Evolutionary conservation across 2,888 invertebrate genomes (phyloP).

Genomic region (Drosophila macrospina): DNA sequence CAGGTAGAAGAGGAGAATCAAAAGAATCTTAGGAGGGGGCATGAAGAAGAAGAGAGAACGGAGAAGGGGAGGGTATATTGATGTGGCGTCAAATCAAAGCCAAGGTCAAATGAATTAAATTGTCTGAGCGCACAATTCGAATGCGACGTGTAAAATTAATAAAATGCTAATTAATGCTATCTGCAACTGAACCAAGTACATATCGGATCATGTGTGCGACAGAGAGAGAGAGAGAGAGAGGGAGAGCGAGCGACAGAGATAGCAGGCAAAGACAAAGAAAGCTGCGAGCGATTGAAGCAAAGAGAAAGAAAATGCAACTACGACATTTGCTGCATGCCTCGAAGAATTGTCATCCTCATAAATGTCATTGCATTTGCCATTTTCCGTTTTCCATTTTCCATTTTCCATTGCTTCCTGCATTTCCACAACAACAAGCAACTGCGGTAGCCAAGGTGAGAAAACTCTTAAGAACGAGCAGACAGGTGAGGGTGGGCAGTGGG

Average conservation of each 20-base stretch:
- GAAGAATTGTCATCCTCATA: conserved; percentile 15
- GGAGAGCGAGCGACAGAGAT: neutral
- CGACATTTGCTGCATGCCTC: conserved; percentile 18
- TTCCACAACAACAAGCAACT: neutral
- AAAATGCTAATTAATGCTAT: conserved; percentile 62
- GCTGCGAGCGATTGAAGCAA: neutral
- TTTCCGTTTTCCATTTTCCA: neutral
- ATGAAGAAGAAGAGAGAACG: no score
- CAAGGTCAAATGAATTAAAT: conserved; percentile 64
- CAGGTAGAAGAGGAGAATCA: conserved; percentile 1
- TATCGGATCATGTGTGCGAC: conserved; percentile 17
- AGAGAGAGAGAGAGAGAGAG: neutral
- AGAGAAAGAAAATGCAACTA: conserved; percentile 22
- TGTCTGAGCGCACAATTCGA: conserved; percentile 62
- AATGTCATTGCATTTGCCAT: conserved; percentile 12
- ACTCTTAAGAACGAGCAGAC: neutral
- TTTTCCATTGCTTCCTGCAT: conserved; percentile 15
- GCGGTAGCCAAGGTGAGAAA: conserved; percentile 1
- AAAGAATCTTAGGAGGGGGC: no score
- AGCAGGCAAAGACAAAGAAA: conserved; percentile 9
- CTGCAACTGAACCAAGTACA: conserved; percentile 56
- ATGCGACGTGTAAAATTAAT: conserved; percentile 66
- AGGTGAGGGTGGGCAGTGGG: no score
- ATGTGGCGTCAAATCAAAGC: conserved; percentile 41
- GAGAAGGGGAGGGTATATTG: neutral